Evolutionary conservation across 2,888 invertebrate genomes (phyloP), one percentile per base, ranked within the genome.

Genomic region (Zaprionus lineosus): DNA sequence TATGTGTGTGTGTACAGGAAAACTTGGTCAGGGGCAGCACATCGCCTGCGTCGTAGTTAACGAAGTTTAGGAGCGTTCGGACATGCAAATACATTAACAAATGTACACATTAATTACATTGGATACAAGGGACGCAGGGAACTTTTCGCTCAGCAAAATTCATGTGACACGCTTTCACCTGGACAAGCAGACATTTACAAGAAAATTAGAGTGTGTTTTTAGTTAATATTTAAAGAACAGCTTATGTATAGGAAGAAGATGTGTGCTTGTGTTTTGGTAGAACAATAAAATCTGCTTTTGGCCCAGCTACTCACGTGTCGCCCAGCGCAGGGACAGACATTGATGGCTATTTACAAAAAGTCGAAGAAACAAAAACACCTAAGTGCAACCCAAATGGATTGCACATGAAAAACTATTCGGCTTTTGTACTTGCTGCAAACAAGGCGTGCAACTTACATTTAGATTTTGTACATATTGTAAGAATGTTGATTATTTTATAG

Each of bases 141-240:
- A 89, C 86, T 88, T 85, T 88, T 85, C 89, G 89, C 90, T 90
- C 90, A 90, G 88, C 90, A 90, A 90, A 90, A 90, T 89, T 90
- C 85, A 90, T 90, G 89, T 90, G 90, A 90, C 90, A 90, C 89
- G 84, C 74, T 89, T 87, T 88, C 88, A 73, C 56, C 78, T 87
- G 88, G 59, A 65, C 67, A 53, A 57, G 51, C 76, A 71, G 68
- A 65, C 55, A 48, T 59, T 46, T 63, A 61, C 60, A 41, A 29
- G 19, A 28, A 5, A 29, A 29, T 7, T 8, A 7, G n/a, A 24
- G 8, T 24, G 24, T 24, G 24, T 24, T 24, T 44, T 36, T 7
- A 16, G n/a, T 16, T 34, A 34, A 5, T 19, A 9, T 28, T 19
- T 37, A 47, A 46, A 46, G 37, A 28, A 34, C 11, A 33, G 18